A percentile compares a stretch with the other conserved stretches of the same genome.
Evolutionary conservation across 1,140 invertebrate genomes (phyloP).

Genomic region (Drosophila arizonae): DNA sequence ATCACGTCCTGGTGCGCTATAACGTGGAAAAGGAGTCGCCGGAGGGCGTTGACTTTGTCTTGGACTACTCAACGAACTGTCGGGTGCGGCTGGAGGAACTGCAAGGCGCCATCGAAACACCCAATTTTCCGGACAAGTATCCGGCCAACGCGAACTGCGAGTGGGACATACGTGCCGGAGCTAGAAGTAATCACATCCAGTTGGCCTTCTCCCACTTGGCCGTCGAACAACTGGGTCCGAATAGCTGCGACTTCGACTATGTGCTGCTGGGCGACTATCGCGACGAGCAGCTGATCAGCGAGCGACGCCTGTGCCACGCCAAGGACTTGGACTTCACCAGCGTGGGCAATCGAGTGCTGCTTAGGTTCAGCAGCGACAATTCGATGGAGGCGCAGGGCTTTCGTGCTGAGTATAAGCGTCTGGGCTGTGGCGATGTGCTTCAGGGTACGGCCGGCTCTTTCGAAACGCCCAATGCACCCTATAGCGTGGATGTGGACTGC

Average conservation of each 20-base stretch:
- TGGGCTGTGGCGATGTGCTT: conserved; percentile 80
- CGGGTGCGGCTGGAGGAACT: conserved; percentile 83
- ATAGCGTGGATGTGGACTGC: conserved; percentile 88
- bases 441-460: conserved; percentile 38
- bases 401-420: conserved; percentile 83
- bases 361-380: conserved; percentile 85
- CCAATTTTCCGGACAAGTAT: conserved; percentile 88
- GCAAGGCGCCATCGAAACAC: conserved; percentile 86
- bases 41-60: conserved; percentile 48
- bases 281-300: conserved; percentile 44
- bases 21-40: conserved; percentile 27
- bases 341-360: conserved; percentile 60
- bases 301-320: conserved; percentile 83
- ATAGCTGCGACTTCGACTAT: conserved; percentile 84
- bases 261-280: conserved; percentile 83
- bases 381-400: conserved; percentile 77
- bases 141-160: conserved; percentile 86
- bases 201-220: conserved; percentile 90
- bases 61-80: conserved; percentile 76
- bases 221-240: conserved; percentile 83
- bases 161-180: conserved; percentile 89
- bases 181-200: conserved; percentile 87
- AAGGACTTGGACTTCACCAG: conserved; percentile 35
- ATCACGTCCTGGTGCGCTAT: conserved; percentile 65
- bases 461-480: conserved; percentile 82